Conservation (phyloP, 30 jellyfish, hydroid and myxozoan genomes). For the Cassiopea andromeda region DNA sequence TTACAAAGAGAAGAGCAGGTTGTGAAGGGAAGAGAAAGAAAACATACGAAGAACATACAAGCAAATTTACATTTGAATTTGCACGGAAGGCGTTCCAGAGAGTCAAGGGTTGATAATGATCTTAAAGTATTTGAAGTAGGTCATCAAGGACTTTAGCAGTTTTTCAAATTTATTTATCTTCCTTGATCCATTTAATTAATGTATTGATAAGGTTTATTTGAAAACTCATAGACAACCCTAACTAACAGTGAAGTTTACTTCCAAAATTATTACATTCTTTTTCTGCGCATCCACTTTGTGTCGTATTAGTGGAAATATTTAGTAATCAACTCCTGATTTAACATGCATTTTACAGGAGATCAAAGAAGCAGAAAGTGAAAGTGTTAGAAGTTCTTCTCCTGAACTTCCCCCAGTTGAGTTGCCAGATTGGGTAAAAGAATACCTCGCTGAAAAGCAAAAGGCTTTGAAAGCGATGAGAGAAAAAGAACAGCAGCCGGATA, state of each 20-base stretch:
- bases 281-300: not conserved
- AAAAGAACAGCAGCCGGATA: not conserved
- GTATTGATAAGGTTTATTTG: too few relatives aligned
- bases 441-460: slow-evolving; percentile 14
- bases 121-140: not conserved
- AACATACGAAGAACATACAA: too few relatives aligned
- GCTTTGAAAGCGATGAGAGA: slow-evolving; percentile 8
- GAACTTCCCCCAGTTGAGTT: slow-evolving; percentile 41
- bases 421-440: slow-evolving; percentile 56
- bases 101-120: not conserved
- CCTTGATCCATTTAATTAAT: too few relatives aligned
- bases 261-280: too few relatives aligned
- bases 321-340: not conserved
- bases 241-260: too few relatives aligned
- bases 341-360: not conserved
- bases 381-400: slow-evolving; percentile 1
- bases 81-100: not conserved
- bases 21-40: not conserved
- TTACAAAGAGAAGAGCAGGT: not conserved
- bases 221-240: too few relatives aligned
- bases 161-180: too few relatives aligned
- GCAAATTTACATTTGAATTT: not conserved
- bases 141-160: not conserved
- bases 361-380: not conserved
- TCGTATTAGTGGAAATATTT: not conserved